These are phyloP conservation scores for Barnardius zonarius DNA, from an alignment of 2,113 vertebrate genomes.

Conservation along the genomic window DNA sequence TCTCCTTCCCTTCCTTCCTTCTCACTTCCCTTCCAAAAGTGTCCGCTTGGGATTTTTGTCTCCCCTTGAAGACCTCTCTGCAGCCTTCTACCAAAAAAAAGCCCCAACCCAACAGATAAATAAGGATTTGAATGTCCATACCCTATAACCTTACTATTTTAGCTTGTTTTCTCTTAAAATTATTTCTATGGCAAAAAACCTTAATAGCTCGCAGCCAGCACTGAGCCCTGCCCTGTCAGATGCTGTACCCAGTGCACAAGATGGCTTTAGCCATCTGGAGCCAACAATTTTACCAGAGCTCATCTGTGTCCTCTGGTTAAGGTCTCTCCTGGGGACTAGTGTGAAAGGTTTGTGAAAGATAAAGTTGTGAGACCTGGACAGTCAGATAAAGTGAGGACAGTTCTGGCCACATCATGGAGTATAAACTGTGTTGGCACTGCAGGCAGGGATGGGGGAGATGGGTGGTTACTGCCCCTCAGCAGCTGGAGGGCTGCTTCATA, in stretches of 20 bases:
- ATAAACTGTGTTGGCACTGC: not conserved
- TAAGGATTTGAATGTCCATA: not conserved
- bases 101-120: not conserved
- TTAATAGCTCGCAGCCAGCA: not conserved
- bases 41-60: not conserved
- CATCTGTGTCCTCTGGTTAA: not conserved
- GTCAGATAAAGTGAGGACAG: not conserved
- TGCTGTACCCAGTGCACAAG: not conserved
- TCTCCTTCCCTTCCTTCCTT: not conserved
- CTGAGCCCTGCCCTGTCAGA: not conserved
- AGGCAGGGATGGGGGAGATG: not conserved
- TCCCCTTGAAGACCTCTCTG: not conserved
- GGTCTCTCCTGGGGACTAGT: not conserved
- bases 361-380: not conserved
- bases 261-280: not conserved
- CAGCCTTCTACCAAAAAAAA: not conserved
- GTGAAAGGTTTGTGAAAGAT: not conserved
- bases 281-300: not conserved
- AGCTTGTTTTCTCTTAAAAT: not conserved
- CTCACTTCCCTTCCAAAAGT: not conserved
- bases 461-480: not conserved
- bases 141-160: not conserved
- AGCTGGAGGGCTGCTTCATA: not conserved
- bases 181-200: not conserved
- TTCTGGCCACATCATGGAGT: not conserved